Evolutionary conservation across 1,140 invertebrate genomes (phyloP).

Genomic region (Tribolium castaneum): DNA sequence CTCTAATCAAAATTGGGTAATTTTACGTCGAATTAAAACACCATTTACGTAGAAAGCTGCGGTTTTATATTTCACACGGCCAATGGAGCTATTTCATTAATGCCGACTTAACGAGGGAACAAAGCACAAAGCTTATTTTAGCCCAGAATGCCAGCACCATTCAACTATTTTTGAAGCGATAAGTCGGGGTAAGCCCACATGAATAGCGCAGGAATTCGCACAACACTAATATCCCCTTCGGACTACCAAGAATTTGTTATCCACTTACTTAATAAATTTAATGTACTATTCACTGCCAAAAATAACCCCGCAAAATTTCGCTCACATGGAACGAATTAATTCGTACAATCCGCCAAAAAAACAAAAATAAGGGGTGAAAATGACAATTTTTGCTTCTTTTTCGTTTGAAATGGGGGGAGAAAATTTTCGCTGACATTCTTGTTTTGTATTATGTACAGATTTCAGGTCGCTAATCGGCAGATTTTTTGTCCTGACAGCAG

Average conservation of each 20-base stretch:
- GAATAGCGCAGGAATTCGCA: neutral
- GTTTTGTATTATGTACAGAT: too few relatives aligned
- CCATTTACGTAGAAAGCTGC: neutral
- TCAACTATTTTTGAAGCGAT: neutral
- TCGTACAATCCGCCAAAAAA: too few relatives aligned
- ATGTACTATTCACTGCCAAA: too few relatives aligned
- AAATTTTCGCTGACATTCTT: too few relatives aligned
- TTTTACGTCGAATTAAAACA: neutral
- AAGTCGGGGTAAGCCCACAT: neutral
- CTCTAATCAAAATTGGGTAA: neutral
- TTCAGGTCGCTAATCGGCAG: too few relatives aligned
- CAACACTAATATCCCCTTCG: neutral
- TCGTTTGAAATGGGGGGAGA: too few relatives aligned
- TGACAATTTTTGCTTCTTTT: too few relatives aligned
- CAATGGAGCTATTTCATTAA: neutral
- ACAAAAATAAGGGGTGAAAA: too few relatives aligned
- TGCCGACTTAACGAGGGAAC: neutral
- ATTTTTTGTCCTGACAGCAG: neutral
- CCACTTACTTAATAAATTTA: too few relatives aligned
- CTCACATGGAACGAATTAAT: too few relatives aligned
- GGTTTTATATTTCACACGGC: neutral
- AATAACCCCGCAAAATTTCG: too few relatives aligned
- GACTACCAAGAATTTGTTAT: neutral
- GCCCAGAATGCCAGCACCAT: neutral
- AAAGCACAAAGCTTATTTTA: constrained; percentile 28